These are phyloP conservation scores for Thamnophis elegans DNA, from an alignment of 2,797 vertebrate species.

Conservation along the genomic window DNA sequence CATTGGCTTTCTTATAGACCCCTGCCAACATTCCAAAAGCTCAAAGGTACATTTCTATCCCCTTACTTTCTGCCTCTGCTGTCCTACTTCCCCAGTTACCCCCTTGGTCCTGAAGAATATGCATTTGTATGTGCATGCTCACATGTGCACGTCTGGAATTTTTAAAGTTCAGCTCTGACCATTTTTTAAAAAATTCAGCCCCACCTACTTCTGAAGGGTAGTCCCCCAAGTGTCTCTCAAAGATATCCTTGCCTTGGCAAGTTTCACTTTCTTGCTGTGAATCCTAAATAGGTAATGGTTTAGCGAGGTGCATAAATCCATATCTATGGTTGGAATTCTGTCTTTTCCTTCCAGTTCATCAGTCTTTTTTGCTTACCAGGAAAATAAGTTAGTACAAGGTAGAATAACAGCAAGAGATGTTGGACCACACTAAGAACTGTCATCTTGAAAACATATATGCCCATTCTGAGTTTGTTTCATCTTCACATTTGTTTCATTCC, in stretches of 20 bases:
- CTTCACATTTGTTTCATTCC: neutral
- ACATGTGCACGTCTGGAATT: neutral
- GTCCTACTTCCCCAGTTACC: neutral
- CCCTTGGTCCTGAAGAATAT: neutral
- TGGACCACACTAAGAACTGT: neutral
- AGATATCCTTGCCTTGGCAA: neutral
- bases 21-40: neutral
- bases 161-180: neutral
- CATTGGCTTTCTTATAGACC: neutral
- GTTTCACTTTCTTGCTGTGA: neutral
- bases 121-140: neutral
- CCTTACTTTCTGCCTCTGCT: neutral
- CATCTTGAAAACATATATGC: neutral
- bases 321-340: neutral
- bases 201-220: neutral
- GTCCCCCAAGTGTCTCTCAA: neutral
- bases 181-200: neutral
- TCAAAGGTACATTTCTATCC: neutral
- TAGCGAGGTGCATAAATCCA: neutral
- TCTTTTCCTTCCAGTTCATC: neutral
- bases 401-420: neutral
- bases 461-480: neutral
- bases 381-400: neutral
- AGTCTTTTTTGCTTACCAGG: neutral
- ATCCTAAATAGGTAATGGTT: neutral